Conservation (phyloP, 2,888 invertebrate genomes). For the Erebia epiphron region DNA sequence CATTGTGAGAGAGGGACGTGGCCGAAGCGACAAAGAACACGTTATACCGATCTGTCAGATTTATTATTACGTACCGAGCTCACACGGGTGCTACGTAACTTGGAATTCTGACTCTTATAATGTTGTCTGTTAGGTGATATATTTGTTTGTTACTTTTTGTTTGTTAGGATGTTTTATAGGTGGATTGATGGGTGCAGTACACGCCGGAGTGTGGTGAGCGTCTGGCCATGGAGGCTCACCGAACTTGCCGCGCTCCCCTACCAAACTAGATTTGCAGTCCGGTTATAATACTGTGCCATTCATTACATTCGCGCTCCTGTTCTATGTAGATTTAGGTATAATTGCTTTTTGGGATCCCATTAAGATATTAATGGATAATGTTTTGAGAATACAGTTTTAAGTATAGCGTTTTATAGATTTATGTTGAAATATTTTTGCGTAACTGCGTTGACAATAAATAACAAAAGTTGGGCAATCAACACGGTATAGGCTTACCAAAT, state of each 20-base stretch:
- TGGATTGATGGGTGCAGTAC: conserved; percentile 58
- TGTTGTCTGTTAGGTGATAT: conserved; percentile 32
- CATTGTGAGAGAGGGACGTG: conserved; percentile 82
- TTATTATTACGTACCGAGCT: conserved; percentile 44
- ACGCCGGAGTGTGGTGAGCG: conserved; percentile 79
- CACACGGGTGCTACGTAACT: conserved; percentile 28
- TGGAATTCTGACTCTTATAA: conserved; percentile 41
- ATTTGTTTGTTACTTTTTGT: conserved; percentile 41
- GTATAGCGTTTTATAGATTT: not conserved
- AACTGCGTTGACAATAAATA: not conserved
- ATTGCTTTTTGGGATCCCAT: conserved; percentile 37
- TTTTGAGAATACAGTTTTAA: conserved; percentile 15
- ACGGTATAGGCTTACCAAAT: too few species aligned
- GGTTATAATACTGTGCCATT: conserved; percentile 77
- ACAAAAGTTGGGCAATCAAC: too few species aligned
- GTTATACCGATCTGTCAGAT: conserved; percentile 76
- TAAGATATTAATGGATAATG: conserved; percentile 25
- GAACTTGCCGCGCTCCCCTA: conserved; percentile 80
- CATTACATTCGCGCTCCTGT: conserved; percentile 75
- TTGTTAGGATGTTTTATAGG: conserved; percentile 49
- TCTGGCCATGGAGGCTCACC: conserved; percentile 82
- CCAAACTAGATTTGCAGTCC: conserved; percentile 80
- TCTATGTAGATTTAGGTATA: conserved; percentile 67
- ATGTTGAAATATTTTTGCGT: not conserved
- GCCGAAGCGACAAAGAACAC: conserved; percentile 80